Evolutionary conservation across 35 echinoderm and acorn worm species (phyloP), one percentile per base, ranked within the genome.

Genomic region (Heliocidaris tuberculata): DNA sequence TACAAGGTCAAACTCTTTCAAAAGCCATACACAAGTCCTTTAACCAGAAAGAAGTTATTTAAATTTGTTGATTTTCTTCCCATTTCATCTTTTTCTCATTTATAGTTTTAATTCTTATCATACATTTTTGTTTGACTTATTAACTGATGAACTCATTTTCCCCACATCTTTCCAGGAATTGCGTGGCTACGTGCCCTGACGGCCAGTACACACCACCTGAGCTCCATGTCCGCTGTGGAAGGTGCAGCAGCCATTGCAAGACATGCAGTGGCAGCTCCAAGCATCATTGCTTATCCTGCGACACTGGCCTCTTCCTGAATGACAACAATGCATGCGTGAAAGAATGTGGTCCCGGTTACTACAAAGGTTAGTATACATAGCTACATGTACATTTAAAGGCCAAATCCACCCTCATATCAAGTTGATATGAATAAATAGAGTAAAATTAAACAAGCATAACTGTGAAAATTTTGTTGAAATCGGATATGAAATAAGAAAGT

Each of bases 121-220:
- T 7, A 7, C 27, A 19, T 27, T 78, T 16, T 21, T 78, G 21
- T n/a, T 78, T n/a, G 65, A 78, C 19, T 21, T 19, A 27, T 27
- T 5, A 71, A 71, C 61, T 71, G 19, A 24, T 7, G 27, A 78
- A 78, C 65, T 19, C 17, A 78, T 78, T 21, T 70, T 16, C 21
- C 6, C 35, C 0, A 1, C 24, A 78, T 78, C 65, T 48, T 86
- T 86, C 31, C 94, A 97, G 97, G 49, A 91, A 93, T 24, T 97
- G 97, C 59, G 95, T 97, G 7, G 13, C 16, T 4, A 50, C 92
- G 13, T 97, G 97, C 49, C 94, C 94, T 0, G 71, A 89, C 9
- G 97, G 97, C 10, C 94, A 71, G 27, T 97, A 86, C 86, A 16
- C 71, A 2, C 97, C 97, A 21, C 54, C 92, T 10, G 86, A 96